phyloP scores from a whole-genome alignment of 1,140 invertebrate species.

The Solen grandis region DNA sequence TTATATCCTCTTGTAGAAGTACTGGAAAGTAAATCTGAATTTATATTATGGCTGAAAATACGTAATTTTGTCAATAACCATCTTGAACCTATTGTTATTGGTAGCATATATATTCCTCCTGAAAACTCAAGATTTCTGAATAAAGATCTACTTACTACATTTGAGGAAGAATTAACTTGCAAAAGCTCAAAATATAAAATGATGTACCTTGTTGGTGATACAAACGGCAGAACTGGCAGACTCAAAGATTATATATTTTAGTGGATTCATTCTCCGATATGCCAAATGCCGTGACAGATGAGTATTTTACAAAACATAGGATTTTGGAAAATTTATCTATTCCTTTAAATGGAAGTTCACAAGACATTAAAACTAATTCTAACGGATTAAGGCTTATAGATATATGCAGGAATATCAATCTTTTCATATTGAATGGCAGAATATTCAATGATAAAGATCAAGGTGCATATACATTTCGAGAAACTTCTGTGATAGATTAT shows the following conservation, averaged over 20 bases:
- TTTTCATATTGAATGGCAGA: too few species aligned
- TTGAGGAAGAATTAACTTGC: neutral
- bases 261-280: neutral
- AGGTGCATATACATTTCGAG: too few species aligned
- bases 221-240: slow-evolving; percentile 5
- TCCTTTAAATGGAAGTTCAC: too few species aligned
- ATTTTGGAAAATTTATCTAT: too few species aligned
- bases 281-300: too few species aligned
- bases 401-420: too few species aligned
- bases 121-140: slow-evolving; percentile 27
- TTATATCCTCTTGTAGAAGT: neutral
- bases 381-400: too few species aligned
- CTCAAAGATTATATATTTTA: slow-evolving; percentile 4
- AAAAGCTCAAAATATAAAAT: neutral
- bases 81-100: neutral
- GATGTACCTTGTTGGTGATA: neutral
- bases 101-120: slow-evolving; percentile 11
- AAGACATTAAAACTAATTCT: too few species aligned
- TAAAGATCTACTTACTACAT: slow-evolving; percentile 1
- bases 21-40: neutral
- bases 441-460: too few species aligned
- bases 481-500: too few species aligned
- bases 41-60: neutral
- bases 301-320: too few species aligned
- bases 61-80: neutral